Evolutionary conservation across 2,888 invertebrate species (phyloP).

Genomic region (Dinocampus coccinellae): DNA sequence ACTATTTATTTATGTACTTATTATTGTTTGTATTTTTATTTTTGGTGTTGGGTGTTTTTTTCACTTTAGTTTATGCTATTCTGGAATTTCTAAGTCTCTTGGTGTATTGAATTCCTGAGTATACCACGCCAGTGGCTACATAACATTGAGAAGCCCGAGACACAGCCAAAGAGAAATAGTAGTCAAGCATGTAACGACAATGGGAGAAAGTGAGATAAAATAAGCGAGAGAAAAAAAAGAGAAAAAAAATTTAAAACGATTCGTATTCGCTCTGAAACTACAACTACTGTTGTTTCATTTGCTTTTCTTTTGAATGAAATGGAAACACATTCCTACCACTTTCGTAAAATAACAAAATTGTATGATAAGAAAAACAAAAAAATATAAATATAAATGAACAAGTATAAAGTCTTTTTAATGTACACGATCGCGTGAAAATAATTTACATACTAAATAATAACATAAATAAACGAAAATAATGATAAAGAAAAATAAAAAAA

Average conservation of each 20-base stretch:
- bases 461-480: background rate
- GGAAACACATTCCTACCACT: constrained; percentile 26
- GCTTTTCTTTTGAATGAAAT: constrained; percentile 21
- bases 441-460: background rate
- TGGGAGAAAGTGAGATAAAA: too few species aligned
- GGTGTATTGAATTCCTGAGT: constrained; percentile 30
- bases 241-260: constrained; percentile 33
- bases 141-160: constrained; percentile 6
- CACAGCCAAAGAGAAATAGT: constrained; percentile 20
- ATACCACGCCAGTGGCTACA: background rate
- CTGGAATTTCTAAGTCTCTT: constrained; percentile 12
- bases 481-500: background rate
- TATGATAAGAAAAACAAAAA: background rate
- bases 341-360: constrained; percentile 1
- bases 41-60: background rate
- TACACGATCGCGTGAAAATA: background rate
- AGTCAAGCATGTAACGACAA: constrained; percentile 28
- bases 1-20: too few species aligned
- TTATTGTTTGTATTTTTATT: background rate
- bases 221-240: constrained; percentile 9
- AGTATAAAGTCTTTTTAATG: background rate
- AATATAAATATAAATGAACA: background rate
- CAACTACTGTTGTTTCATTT: constrained; percentile 4
- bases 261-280: constrained; percentile 21
- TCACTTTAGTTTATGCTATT: constrained; percentile 18